Conservation (phyloP, 2,888 invertebrate genomes). For the Fabriciana adippe region DNA sequence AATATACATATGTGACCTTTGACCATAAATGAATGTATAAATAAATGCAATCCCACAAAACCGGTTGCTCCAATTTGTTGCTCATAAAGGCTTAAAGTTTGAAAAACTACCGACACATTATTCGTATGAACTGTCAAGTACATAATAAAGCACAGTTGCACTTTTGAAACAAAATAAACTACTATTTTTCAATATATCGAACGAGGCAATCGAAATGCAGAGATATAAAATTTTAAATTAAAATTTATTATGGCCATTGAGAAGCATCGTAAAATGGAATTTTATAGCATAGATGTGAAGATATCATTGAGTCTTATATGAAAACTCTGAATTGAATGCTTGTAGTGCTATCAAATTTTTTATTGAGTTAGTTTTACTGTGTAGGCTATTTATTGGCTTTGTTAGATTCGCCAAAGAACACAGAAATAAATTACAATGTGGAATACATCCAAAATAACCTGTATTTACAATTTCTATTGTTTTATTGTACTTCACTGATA, state of each 20-base stretch:
- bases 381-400: slow-evolving; percentile 4
- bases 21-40: slow-evolving; percentile 1
- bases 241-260: slow-evolving; percentile 35
- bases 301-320: slow-evolving; percentile 20
- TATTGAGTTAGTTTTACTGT: not conserved
- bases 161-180: slow-evolving; percentile 28
- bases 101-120: slow-evolving; percentile 20
- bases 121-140: slow-evolving; percentile 10
- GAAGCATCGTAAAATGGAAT: slow-evolving; percentile 31
- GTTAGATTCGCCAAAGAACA: not conserved
- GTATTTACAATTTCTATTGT: too few species aligned
- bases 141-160: slow-evolving; percentile 31
- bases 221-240: slow-evolving; percentile 36
- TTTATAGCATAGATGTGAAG: slow-evolving; percentile 30
- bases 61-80: slow-evolving; percentile 13
- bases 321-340: slow-evolving; percentile 3
- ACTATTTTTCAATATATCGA: slow-evolving; percentile 27
- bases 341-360: not conserved
- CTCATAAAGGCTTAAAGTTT: slow-evolving; percentile 21
- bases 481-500: too few species aligned
- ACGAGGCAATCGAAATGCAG: slow-evolving; percentile 29
- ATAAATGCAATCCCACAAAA: slow-evolving; percentile 3
- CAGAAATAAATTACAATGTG: not conserved
- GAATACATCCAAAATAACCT: too few species aligned
- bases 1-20: not conserved